Conservation (phyloP, 1,140 invertebrate species). For the Ips typographus region DNA sequence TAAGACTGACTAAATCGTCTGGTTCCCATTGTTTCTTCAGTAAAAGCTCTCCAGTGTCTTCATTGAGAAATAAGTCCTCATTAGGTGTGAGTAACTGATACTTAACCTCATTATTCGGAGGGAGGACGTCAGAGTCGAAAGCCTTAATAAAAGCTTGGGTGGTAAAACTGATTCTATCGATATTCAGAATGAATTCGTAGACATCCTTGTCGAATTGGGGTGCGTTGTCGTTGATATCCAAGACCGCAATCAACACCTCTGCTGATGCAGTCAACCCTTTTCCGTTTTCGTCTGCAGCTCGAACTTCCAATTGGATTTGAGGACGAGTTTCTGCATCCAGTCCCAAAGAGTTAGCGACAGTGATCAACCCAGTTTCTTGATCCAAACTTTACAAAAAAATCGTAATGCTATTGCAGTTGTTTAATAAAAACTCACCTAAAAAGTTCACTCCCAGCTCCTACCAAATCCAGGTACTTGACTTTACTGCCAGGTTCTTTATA, state of each 20-base stretch:
- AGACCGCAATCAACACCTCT: constrained; percentile 70
- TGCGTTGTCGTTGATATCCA: constrained; percentile 86
- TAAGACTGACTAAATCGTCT: constrained; percentile 48
- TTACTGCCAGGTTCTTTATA: constrained; percentile 72
- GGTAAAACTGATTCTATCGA: constrained; percentile 72
- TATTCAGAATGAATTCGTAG: constrained; percentile 80
- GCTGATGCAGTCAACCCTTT: constrained; percentile 72
- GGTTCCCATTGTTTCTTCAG: constrained; percentile 34
- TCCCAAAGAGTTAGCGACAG: constrained; percentile 67
- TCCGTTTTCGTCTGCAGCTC: constrained; percentile 83
- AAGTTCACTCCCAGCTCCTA: constrained; percentile 37
- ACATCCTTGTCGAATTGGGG: constrained; percentile 77
- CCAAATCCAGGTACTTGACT: constrained; percentile 68
- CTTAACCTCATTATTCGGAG: constrained; percentile 81
- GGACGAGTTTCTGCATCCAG: constrained; percentile 82
- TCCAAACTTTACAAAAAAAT: constrained; percentile 60
- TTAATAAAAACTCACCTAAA: constrained; percentile 14
- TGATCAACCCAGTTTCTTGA: constrained; percentile 75
- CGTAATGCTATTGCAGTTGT: neutral
- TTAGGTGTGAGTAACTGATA: constrained; percentile 70
- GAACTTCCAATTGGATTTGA: constrained; percentile 75
- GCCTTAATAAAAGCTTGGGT: constrained; percentile 73
- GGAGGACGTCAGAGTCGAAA: constrained; percentile 75
- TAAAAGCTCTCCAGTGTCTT: constrained; percentile 69
- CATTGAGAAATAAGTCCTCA: constrained; percentile 61